phyloP scores from a whole-genome alignment of 2,113 vertebrate genomes.

The Callipepla californica region DNA sequence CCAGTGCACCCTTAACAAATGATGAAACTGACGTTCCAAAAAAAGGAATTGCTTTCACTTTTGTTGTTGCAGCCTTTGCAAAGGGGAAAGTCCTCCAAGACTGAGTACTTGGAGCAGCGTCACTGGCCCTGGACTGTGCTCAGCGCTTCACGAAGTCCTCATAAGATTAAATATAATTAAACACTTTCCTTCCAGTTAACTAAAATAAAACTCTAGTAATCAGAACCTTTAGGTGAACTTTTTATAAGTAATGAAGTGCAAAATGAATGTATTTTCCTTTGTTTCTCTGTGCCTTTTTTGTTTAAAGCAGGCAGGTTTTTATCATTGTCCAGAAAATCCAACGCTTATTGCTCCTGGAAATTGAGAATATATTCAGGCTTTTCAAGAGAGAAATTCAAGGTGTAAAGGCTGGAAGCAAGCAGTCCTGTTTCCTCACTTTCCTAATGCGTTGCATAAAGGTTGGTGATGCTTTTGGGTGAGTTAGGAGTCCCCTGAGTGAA shows the following conservation, averaged over 20 bases:
- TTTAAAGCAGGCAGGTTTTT: neutral
- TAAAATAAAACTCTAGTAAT: neutral
- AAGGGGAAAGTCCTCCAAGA: neutral
- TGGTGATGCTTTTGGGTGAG: neutral
- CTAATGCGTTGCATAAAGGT: neutral
- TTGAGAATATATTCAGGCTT: neutral
- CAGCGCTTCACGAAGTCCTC: neutral
- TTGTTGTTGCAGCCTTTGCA: neutral
- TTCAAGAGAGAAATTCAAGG: neutral
- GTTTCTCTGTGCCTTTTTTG: neutral
- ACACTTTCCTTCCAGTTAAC: neutral
- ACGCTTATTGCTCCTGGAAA: neutral
- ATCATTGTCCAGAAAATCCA: neutral
- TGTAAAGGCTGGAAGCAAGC: neutral
- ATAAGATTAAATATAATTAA: neutral
- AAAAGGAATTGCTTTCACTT: neutral
- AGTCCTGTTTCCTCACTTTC: neutral
- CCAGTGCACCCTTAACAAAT: neutral
- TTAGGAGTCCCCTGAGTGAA: neutral
- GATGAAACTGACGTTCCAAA: neutral
- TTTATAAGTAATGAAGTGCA: neutral
- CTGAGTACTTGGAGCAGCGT: neutral
- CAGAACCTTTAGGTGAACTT: neutral
- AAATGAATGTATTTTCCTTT: neutral
- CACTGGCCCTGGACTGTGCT: fast-evolving